Conservation (phyloP, 2,113 vertebrate species). For the Octodon degus region DNA sequence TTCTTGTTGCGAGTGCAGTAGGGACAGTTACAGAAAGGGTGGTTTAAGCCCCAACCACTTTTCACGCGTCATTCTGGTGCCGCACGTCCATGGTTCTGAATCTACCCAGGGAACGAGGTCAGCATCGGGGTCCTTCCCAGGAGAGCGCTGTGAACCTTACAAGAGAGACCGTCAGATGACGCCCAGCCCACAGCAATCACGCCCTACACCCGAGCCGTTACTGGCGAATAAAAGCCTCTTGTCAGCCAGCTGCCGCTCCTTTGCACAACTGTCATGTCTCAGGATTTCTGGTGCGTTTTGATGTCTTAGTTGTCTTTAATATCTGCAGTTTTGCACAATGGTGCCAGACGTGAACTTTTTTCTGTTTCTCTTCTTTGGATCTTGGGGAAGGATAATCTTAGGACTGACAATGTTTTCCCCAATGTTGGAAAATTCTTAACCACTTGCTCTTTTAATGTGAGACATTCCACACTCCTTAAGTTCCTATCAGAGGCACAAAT, state of each 20-base stretch:
- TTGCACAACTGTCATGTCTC: not conserved
- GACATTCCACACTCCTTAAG: not conserved
- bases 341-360: not conserved
- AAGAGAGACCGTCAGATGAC: not conserved
- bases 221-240: not conserved
- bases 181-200: not conserved
- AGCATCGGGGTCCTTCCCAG: not conserved
- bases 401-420: not conserved
- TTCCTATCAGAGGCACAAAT: not conserved
- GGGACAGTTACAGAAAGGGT: not conserved
- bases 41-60: not conserved
- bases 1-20: not conserved
- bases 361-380: not conserved
- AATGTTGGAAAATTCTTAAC: not conserved
- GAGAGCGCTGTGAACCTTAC: not conserved
- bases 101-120: not conserved
- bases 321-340: not conserved
- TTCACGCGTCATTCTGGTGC: not conserved
- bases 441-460: not conserved
- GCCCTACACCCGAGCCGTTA: not conserved
- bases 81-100: no score
- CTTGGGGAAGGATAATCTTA: not conserved
- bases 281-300: not conserved
- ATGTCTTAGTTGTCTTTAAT: not conserved
- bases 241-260: not conserved